Evolutionary conservation across 2,888 invertebrate genomes (phyloP), one percentile per base, ranked within the genome.

Genomic region (Lacanobia oleracea): DNA sequence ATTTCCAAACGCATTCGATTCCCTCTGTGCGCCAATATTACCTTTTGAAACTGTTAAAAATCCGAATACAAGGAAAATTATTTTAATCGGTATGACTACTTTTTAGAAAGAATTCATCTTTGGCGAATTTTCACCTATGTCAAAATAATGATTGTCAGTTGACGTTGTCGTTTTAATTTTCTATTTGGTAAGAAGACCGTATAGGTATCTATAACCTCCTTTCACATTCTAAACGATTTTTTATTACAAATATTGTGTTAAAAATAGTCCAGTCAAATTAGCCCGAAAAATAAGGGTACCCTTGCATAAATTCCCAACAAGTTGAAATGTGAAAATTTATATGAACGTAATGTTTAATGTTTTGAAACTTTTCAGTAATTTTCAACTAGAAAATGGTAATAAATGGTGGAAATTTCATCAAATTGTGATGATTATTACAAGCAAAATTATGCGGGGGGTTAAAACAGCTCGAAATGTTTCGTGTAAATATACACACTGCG

Each of bases 1-100:
- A 27, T n/a, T 62, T 62, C 48, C 23, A 40, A 62, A 40, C 40
- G 48, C 48, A 61, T 61, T 48, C 10, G 37, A 48, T 60, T 60
- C 14, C 45, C 33, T 33, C 27, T 33, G 18, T 5, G 18, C 8
- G 21, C 16, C 14, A n/a, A 33, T 59, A 23, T 21, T 48, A 18
- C 37, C 16, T 37, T 37, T 21, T 21, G 18, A 23, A 53, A 40
- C 66, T 9, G 3, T 16, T n/a, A 43, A 27, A n/a, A 57, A 54
- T 48, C 18, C 48, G 16, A 48, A 48, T 48, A 5, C 8, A 48
- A 48, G 0, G 18, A 18, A 48, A 48, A 48, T 8, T 48, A 48
- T 18, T 7, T 48, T 48, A 18, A 18, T 16, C 5, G 18, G 48
- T 18, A 7, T 48, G 48, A 18, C 16, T 48, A 18, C 16, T 40